Evolutionary conservation across 2,797 vertebrate species (phyloP), one percentile per base, ranked within the genome.

Genomic region (Melanogrammus aeglefinus): DNA sequence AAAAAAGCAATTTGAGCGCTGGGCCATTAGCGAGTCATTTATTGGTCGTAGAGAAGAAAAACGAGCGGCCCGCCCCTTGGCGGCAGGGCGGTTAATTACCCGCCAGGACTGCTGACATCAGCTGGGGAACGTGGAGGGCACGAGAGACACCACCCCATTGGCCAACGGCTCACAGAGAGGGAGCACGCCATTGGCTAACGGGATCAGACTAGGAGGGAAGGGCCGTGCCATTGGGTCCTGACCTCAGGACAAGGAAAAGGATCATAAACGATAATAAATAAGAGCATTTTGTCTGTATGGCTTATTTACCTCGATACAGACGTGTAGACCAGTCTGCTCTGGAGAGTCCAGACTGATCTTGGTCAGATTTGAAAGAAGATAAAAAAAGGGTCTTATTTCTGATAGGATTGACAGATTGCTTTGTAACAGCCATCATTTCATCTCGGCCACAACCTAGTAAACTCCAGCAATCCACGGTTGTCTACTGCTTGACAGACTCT

Each of bases 21-120:
- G 78, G 86, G 87, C 88, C 87, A 91, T 91, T 91, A 92, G 87
- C 83, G 82, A 21, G 6, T 83, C 87, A 91, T 92, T 91, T 92
- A 91, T 87, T 79, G 87, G 81, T 85, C 86, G 87, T 88, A 89
- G 92, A 91, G 90, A 93, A 93, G 87, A 93, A 83, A 90, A 90
- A 92, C 89, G 89, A 84, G 82, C 86, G 75, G 81, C 73, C 89
- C 63, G 76, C 90, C 83, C 83, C 84, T 87, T 84, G 86, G 86
- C 39, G 89, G 86, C 88, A 87, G 83, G 75, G 78, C 87, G 85
- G 87, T 91, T 94, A 93, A 93, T 93, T 92, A 92, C 85, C 35
- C 79, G 71, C 63, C 4, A 84, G 85, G 85, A 84, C 89, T 92
- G 90, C 91, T 93, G 91, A 91, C 91, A 91, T 93, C 91, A 93